A percentile compares a stretch with the other conserved stretches of the same genome.
Evolutionary conservation across 2,888 invertebrate genomes (phyloP).

Genomic region (Orchestes rusci): DNA sequence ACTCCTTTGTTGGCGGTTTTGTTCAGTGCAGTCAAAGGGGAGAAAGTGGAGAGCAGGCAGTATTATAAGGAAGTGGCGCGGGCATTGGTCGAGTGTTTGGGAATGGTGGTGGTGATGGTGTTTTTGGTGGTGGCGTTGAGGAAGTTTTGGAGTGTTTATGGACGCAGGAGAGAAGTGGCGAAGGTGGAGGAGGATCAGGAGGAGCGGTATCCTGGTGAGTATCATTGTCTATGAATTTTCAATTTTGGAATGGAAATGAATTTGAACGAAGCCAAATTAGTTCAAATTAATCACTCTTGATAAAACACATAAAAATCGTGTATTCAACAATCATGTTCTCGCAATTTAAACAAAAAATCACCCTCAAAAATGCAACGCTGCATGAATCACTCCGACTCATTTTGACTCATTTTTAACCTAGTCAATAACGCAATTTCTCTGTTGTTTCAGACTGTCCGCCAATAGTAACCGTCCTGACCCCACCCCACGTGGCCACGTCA

Average conservation of each 20-base stretch:
- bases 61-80: constrained; percentile 52
- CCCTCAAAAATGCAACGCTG: too few relatives aligned
- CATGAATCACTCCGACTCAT: too few relatives aligned
- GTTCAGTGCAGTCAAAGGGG: constrained; percentile 56
- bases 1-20: constrained; percentile 53
- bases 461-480: constrained; percentile 49
- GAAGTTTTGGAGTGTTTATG: constrained; percentile 42
- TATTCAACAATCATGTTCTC: too few relatives aligned
- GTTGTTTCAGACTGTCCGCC: constrained; percentile 52
- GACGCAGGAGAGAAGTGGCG: constrained; percentile 52
- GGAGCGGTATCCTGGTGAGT: constrained; percentile 33
- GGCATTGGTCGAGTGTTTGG: constrained; percentile 54
- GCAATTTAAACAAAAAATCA: too few relatives aligned
- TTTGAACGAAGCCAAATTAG: too few relatives aligned
- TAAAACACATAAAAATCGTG: too few relatives aligned
- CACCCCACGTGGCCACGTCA: constrained; percentile 34
- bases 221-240: too few relatives aligned
- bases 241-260: too few relatives aligned
- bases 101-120: constrained; percentile 45
- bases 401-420: too few relatives aligned
- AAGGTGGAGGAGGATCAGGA: constrained; percentile 56
- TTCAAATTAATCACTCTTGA: too few relatives aligned
- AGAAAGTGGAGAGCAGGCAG: constrained; percentile 45
- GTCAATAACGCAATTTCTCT: too few relatives aligned
- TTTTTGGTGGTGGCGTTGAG: constrained; percentile 50